These are phyloP conservation scores for Trogon surrucura DNA, from an alignment of 2,113 vertebrate species.

Conservation along the genomic window DNA sequence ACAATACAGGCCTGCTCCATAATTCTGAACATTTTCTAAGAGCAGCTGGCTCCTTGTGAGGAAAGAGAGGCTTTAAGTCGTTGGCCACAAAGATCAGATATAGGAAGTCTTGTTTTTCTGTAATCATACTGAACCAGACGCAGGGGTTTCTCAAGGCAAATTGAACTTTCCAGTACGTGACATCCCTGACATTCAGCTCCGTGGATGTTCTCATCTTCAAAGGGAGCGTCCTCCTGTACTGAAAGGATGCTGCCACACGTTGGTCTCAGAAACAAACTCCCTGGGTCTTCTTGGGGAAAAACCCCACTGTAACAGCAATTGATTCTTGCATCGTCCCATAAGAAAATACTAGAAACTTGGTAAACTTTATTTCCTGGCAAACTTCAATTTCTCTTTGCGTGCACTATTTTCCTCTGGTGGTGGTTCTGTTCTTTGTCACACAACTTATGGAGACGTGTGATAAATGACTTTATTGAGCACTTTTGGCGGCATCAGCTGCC, in stretches of 20 bases:
- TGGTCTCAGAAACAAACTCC: not conserved
- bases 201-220: not conserved
- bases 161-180: not conserved
- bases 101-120: not conserved
- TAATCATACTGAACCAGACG: not conserved
- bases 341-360: not conserved
- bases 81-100: not conserved
- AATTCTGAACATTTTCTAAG: not conserved
- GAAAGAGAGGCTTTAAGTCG: not conserved
- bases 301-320: not conserved
- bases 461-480: not conserved
- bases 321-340: not conserved
- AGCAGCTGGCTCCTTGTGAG: not conserved
- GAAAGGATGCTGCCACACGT: not conserved
- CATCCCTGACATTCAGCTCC: not conserved
- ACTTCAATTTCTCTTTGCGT: not conserved
- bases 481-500: not conserved
- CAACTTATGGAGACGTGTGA: not conserved
- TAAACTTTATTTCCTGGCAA: not conserved
- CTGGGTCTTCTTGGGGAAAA: not conserved
- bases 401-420: not conserved
- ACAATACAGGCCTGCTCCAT: not conserved
- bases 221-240: accelerated
- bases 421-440: not conserved
- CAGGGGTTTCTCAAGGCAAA: not conserved